Base-by-base conservation (phyloP, 1,140 invertebrate species). In the Aphidius ervi region DNA sequence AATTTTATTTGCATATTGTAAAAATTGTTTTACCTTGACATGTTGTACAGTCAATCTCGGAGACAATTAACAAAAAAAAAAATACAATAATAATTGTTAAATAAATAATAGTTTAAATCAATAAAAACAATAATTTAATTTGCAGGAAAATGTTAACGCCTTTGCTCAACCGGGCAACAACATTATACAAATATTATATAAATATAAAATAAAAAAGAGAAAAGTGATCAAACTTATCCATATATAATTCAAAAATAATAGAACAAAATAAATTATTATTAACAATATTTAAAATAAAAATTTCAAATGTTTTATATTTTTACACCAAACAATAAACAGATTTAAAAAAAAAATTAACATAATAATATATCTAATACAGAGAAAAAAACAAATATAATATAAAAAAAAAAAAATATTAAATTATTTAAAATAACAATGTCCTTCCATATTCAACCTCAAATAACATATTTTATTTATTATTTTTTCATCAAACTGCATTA, bases 371-470 rank as follows among this genome's bases (percentile, higher is more conserved):
- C 65, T 73, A 70, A 74, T 73, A 31, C 16, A 52, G 49, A 59
- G 43, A 40, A 55, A 62, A 59, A 56, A 47, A 45, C 56, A 58
- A 10, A 16, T 65, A 60, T 40, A 62, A 42, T 56, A 10, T 41
- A 56, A 58, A 42, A 56, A n/a, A 46, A 47, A 59, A 47, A 63
- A 59, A 50, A 52, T 68, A 70, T 59, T 65, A 74, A 70, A 74
- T 73, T 73, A 73, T 73, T 71, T 64, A 70, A 68, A 66, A 67
- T 74, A 72, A 72, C 74, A 70, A 75, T 74, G 73, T 77, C 74
- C 74, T 77, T 77, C 74, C 75, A 77, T 74, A 69, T 65, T 68
- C 74, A 76, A 77, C 73, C 72, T 76, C 74, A 77, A 67, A 69
- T 71, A 70, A 67, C 69, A 76, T 75, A 69, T 75, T 76, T 74